Evolutionary conservation across 2,797 vertebrate genomes (phyloP), one percentile per base, ranked within the genome.

Genomic region (Alca torda): DNA sequence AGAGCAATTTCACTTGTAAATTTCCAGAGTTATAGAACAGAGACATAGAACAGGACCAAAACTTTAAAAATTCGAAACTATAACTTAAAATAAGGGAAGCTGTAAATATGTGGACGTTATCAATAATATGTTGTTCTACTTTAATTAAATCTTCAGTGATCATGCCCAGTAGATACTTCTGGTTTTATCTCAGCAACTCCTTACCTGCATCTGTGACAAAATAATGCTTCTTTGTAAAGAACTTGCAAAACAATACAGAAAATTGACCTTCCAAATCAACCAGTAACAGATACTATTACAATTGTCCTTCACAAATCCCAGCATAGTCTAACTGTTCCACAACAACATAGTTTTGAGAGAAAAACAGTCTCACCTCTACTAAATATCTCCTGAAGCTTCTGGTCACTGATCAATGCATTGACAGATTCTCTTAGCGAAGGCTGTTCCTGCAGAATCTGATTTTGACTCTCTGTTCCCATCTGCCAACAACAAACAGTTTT

Each of bases 381-480:
- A 96, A 99, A 98, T 96, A 99, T 99, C 95, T 99, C 99, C 96
- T 99, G 99, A 84, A 99, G 98, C 96, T 99, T 99, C 96, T 99
- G 99, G 97, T 99, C 99, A 78, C 98, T 98, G 57, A 98, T 98
- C 98, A 99, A 98, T 92, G 98, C 97, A 96, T 98, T 99, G 97
- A 99, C 98, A 92, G 99, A 98, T 90, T 99, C 98, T 92, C 99
- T 99, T 82, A 99, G 96, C 8, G 97, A 95, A 54, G 98, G 98
- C 77, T 99, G 98, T 73, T 99, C 99, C 98, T 99, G 98, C 74
- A 99, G 98, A 98, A 99, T 94, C 98, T 98, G 96, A 98, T 99
- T 98, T 98, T 99, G 92, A 98, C 96, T 96, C 95, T 99, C 99
- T 97, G 99, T 99, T 96, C 99, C 99, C 98, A 99, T 98, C 99